phyloP scores from a whole-genome alignment of 1,140 invertebrate genomes.

The Dufourea novaeangliae region DNA sequence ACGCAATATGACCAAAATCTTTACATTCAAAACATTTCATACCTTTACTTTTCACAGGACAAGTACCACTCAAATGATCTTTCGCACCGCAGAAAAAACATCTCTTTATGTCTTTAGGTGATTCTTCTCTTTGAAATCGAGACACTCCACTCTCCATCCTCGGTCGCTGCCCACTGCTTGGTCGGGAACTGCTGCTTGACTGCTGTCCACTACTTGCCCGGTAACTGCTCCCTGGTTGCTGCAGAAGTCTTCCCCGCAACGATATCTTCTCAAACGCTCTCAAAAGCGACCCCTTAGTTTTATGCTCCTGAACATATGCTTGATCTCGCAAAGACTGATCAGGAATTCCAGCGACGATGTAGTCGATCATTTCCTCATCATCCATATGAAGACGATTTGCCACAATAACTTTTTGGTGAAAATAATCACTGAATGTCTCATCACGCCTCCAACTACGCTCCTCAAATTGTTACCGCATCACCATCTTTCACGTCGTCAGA shows the following conservation, averaged over 20 bases:
- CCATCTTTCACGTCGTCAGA: no score
- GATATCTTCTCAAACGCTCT: background rate
- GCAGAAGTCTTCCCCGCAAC: background rate
- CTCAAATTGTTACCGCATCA: background rate
- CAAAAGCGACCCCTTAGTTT: background rate
- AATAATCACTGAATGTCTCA: background rate
- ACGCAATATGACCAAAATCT: slow-evolving; percentile 44
- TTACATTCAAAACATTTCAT: slow-evolving; percentile 54
- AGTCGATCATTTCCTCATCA: background rate
- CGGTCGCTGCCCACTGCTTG: background rate
- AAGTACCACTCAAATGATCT: slow-evolving; percentile 41
- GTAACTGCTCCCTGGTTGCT: background rate
- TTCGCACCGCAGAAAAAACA: slow-evolving; percentile 50
- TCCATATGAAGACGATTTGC: background rate
- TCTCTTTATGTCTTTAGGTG: background rate
- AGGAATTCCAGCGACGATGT: background rate
- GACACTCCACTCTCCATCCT: background rate
- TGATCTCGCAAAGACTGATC: background rate
- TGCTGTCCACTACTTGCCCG: background rate
- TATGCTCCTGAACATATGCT: background rate
- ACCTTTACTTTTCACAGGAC: slow-evolving; percentile 29
- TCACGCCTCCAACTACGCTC: background rate
- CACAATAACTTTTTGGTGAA: background rate
- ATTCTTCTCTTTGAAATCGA: background rate
- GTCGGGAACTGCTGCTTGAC: background rate